Conservation (phyloP, 2,113 vertebrate species). For the Holacanthus passer region DNA sequence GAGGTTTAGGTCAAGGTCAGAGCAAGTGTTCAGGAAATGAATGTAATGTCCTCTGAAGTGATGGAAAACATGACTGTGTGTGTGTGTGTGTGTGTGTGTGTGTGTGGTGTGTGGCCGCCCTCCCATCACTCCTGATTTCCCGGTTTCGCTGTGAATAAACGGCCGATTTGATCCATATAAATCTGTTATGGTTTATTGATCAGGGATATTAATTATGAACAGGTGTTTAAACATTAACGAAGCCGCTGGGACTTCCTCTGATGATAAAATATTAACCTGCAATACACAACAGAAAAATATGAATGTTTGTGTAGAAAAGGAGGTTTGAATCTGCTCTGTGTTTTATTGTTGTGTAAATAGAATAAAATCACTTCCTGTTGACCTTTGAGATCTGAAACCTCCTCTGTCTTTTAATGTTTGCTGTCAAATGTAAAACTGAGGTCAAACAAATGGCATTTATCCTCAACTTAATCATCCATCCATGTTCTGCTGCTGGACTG, state of each 20-base stretch:
- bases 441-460: not conserved
- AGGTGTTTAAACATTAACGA: constrained; percentile 38
- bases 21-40: too few species aligned
- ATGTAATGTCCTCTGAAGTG: too few species aligned
- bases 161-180: constrained; percentile 22
- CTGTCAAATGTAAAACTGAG: not conserved
- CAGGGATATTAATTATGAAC: constrained; percentile 35
- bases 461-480: not conserved
- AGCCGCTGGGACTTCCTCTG: constrained; percentile 19
- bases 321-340: not conserved
- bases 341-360: not conserved
- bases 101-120: not conserved
- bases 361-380: not conserved
- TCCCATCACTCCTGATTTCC: constrained; percentile 9
- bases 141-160: not conserved
- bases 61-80: not conserved
- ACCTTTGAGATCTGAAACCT: too few species aligned
- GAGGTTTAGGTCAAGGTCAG: too few species aligned
- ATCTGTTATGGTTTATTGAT: constrained; percentile 58
- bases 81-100: constrained; percentile 1
- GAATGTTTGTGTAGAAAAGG: not conserved
- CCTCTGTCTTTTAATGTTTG: not conserved
- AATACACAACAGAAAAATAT: not conserved
- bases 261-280: constrained; percentile 27
- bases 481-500: too few species aligned